These are phyloP conservation scores for Nebria ingens DNA, from an alignment of 1,140 invertebrate genomes.

Conservation along the genomic window DNA sequence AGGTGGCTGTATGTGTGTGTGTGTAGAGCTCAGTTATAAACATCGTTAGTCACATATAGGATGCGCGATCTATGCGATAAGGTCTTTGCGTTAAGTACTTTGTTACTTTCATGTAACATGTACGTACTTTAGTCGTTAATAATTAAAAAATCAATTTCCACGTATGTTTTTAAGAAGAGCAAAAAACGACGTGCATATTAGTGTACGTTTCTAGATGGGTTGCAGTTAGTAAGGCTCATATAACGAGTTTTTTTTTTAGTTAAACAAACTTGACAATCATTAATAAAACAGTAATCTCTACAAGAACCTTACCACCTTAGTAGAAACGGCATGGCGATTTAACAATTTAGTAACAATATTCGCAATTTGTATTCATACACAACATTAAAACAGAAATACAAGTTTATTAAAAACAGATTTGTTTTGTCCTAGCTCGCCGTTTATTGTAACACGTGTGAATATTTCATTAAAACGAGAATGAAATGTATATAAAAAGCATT, in stretches of 20 bases:
- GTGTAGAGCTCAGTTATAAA: too few species aligned
- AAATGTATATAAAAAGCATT: slow-evolving; percentile 6
- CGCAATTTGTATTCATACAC: not conserved
- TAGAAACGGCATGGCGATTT: slow-evolving; percentile 5
- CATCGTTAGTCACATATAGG: not conserved
- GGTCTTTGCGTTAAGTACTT: not conserved
- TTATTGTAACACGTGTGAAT: not conserved
- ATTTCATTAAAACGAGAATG: not conserved
- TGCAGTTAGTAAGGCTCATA: slow-evolving; percentile 6
- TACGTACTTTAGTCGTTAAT: not conserved
- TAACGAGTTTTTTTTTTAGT: not conserved
- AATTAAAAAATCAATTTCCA: not conserved
- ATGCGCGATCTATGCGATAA: not conserved
- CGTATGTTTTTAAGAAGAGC: too few species aligned
- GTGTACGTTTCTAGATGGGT: not conserved
- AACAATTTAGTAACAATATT: not conserved
- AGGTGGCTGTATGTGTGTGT: too few species aligned
- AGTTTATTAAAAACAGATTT: not conserved
- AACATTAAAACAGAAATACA: not conserved
- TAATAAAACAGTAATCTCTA: not conserved
- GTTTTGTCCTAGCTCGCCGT: too few species aligned
- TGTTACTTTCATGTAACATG: not conserved
- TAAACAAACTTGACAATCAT: slow-evolving; percentile 1
- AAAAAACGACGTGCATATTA: not conserved
- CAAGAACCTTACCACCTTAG: slow-evolving; percentile 1